Evolutionary conservation across 2,888 invertebrate species (phyloP).

Genomic region (Pollenia labialis): DNA sequence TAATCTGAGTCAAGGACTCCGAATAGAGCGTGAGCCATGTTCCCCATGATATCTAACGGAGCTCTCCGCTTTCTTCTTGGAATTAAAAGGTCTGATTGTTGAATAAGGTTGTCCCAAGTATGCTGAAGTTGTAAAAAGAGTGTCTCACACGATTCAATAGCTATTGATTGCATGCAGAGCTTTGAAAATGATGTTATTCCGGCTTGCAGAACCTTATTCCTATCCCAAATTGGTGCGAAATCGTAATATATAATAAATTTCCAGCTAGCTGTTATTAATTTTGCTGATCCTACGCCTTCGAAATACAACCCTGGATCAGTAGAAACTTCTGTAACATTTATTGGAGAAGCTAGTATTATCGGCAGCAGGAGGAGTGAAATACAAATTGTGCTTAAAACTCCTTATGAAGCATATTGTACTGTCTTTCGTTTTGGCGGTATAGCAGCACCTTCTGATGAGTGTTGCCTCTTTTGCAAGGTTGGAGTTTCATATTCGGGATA

Average conservation of each 20-base stretch:
- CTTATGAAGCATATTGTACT: not conserved
- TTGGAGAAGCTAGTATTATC: constrained; percentile 3
- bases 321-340: constrained; percentile 6
- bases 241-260: constrained; percentile 13
- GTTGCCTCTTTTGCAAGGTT: not conserved
- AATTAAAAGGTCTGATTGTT: too few species aligned
- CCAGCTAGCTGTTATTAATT: not conserved
- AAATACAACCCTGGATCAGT: not conserved
- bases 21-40: too few species aligned
- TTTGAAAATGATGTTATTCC: constrained; percentile 19
- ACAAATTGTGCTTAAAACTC: constrained; percentile 7
- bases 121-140: not conserved
- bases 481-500: not conserved
- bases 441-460: not conserved
- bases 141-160: not conserved
- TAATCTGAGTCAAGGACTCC: too few species aligned
- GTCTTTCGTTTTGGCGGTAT: not conserved
- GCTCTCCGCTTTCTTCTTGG: too few species aligned
- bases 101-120: too few species aligned
- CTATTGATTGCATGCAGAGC: not conserved
- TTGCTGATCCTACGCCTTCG: not conserved
- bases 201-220: constrained; percentile 11
- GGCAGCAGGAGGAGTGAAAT: constrained; percentile 3
- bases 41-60: too few species aligned
- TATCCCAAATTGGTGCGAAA: constrained; percentile 8